These are phyloP conservation scores for Tinea trinotella DNA, from an alignment of 2,888 invertebrate species.

Conservation along the genomic window DNA sequence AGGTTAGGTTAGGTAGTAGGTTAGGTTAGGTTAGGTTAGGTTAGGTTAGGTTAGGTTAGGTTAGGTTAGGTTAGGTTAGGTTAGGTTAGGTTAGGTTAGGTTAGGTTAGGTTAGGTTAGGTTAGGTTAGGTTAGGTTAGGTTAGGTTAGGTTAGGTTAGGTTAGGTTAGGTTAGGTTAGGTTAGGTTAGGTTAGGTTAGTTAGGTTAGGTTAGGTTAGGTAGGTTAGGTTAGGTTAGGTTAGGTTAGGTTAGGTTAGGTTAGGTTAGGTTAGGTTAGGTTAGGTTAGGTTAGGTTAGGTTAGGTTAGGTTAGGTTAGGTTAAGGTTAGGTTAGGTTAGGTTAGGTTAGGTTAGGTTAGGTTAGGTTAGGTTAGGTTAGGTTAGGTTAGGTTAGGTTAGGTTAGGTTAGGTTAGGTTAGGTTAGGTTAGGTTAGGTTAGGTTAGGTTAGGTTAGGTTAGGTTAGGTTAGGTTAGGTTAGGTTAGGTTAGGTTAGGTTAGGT, in stretches of 20 bases:
- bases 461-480: slow-evolving; percentile 20
- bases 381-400: slow-evolving; percentile 21
- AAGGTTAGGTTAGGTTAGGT: too few species aligned
- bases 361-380: slow-evolving; percentile 8
- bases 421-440: slow-evolving; percentile 22
- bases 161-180: too few species aligned
- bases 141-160: too few species aligned
- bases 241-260: slow-evolving; percentile 22
- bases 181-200: slow-evolving; percentile 25
- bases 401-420: slow-evolving; percentile 22
- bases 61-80: too few species aligned
- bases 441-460: slow-evolving; percentile 23
- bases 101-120: too few species aligned
- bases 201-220: too few species aligned
- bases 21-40: too few species aligned
- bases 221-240: slow-evolving; percentile 23
- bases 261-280: slow-evolving; percentile 19
- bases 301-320: slow-evolving; percentile 21
- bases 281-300: slow-evolving; percentile 21
- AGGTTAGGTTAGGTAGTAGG: too few species aligned
- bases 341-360: slow-evolving; percentile 1
- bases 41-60: too few species aligned
- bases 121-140: too few species aligned
- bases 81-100: too few species aligned
- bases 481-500: slow-evolving; percentile 21